Evolutionary conservation across 92 coral and sea anemone species (phyloP).

Genomic region (Epizoanthus fatuus): DNA sequence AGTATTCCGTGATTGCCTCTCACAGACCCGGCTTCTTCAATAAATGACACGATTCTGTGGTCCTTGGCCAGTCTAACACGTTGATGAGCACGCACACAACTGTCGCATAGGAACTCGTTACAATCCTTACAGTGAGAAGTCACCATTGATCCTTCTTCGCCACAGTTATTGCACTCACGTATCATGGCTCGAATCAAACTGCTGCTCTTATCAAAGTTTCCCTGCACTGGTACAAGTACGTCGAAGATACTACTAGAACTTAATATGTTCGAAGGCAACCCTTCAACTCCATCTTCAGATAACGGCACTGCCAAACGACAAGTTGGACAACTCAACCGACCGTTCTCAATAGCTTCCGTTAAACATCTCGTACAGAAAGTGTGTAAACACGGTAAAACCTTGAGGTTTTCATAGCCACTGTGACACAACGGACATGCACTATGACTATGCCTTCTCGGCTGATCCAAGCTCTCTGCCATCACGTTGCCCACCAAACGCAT

Average conservation of each 20-base stretch:
- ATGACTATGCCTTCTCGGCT: slow-evolving; percentile 77
- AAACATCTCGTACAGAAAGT: slow-evolving; percentile 96
- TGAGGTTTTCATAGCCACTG: slow-evolving; percentile 93
- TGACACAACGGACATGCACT: slow-evolving; percentile 90
- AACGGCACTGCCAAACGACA: slow-evolving; percentile 93
- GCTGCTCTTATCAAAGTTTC: slow-evolving; percentile 66
- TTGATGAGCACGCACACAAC: slow-evolving; percentile 96
- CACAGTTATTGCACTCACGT: slow-evolving; percentile 94
- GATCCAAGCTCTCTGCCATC: slow-evolving; percentile 98
- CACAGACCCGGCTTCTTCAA: slow-evolving; percentile 81
- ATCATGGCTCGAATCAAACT: slow-evolving; percentile 86
- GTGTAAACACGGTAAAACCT: slow-evolving; percentile 99
- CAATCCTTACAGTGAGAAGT: slow-evolving; percentile 96
- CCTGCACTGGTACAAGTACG: slow-evolving; percentile 89
- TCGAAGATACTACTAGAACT: slow-evolving; percentile 85
- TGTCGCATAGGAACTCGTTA: slow-evolving; percentile 91
- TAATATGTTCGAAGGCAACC: slow-evolving; percentile 79
- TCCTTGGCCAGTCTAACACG: slow-evolving; percentile 96
- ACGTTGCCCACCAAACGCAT: slow-evolving; percentile 94
- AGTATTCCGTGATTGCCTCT: slow-evolving; percentile 50
- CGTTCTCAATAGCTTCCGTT: slow-evolving; percentile 92
- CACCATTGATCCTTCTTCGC: slow-evolving; percentile 95
- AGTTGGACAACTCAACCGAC: slow-evolving; percentile 93
- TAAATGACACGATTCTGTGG: slow-evolving; percentile 91
- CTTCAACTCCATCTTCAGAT: slow-evolving; percentile 91